Evolutionary conservation across 2,797 vertebrate species (phyloP).

Genomic region (Mionectes olivaceus): DNA sequence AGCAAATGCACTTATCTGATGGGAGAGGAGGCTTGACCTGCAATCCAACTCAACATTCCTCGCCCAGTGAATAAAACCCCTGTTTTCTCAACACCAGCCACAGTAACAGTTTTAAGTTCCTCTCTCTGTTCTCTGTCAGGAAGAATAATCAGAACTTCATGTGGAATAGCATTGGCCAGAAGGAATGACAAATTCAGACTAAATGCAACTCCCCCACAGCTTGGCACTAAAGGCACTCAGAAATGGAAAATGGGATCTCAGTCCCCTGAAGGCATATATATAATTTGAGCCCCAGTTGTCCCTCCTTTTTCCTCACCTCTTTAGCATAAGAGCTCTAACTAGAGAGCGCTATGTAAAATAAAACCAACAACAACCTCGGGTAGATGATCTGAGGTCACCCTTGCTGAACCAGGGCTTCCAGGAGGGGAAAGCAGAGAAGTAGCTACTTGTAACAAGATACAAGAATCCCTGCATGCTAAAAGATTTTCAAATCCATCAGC

Average conservation of each 20-base stretch:
- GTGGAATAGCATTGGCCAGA: neutral
- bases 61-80: neutral
- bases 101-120: neutral
- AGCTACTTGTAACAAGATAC: neutral
- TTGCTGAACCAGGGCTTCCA: neutral
- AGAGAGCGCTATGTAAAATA: neutral
- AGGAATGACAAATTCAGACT: neutral
- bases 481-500: neutral
- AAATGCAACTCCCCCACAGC: neutral
- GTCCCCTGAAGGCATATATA: neutral
- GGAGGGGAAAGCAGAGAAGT: neutral
- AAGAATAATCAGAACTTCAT: constrained; percentile 17
- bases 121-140: neutral
- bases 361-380: neutral
- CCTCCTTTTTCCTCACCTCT: neutral
- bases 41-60: neutral
- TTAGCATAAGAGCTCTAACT: neutral
- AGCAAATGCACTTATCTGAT: constrained; percentile 19
- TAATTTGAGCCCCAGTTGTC: neutral
- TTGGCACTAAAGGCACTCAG: neutral
- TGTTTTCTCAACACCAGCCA: neutral
- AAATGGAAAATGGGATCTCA: neutral
- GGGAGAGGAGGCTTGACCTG: neutral
- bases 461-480: neutral
- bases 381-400: neutral